Conservation (phyloP, 2,888 invertebrate species). For the Heteromurus nitidus region DNA sequence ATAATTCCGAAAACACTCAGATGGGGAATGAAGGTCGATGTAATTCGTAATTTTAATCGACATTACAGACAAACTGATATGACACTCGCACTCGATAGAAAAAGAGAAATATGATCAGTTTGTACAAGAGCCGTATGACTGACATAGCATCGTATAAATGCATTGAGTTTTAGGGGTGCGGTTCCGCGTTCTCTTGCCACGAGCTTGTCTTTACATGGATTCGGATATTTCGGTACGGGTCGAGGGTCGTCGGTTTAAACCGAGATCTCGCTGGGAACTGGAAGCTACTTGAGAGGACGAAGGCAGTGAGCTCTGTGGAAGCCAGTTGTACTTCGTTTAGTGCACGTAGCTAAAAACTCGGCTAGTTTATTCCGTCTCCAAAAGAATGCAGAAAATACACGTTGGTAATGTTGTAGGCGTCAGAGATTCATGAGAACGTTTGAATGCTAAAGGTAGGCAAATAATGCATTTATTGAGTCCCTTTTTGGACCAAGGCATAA, state of each 20-base stretch:
- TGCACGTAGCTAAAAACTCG: not conserved
- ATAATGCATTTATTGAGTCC: not conserved
- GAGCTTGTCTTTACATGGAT: not conserved
- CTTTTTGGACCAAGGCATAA: not conserved
- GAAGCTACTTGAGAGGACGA: no score
- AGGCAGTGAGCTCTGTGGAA: not conserved
- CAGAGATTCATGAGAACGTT: not conserved
- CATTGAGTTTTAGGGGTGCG: no score
- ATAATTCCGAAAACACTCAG: no score
- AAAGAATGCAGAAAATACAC: not conserved
- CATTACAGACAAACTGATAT: not conserved
- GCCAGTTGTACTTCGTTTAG: not conserved
- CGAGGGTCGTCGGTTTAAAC: conserved; percentile 17
- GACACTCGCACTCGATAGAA: not conserved
- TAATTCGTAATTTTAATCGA: not conserved
- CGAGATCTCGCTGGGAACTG: not conserved
- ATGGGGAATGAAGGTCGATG: not conserved
- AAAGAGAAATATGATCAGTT: not conserved
- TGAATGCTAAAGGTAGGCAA: not conserved
- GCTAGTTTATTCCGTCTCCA: not conserved
- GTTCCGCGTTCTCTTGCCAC: not conserved
- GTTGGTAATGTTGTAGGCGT: not conserved
- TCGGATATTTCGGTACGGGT: conserved; percentile 5
- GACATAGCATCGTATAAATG: no score
- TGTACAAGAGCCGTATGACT: no score